Base-by-base conservation (phyloP, 1,140 invertebrate species). In the Eubasilissa regina region DNA sequence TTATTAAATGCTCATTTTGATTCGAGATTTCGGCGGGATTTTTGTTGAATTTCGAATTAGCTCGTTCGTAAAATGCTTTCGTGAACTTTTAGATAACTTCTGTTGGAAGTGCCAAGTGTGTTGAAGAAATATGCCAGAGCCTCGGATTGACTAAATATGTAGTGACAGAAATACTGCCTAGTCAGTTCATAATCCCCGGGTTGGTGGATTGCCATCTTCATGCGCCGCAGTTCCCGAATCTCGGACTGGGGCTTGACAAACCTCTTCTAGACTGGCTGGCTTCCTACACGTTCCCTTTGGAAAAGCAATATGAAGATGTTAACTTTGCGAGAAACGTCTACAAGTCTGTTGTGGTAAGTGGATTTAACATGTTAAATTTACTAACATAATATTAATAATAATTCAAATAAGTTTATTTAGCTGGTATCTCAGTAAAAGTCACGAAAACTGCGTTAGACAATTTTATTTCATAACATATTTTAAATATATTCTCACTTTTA, bases 131-230 rank as follows among this genome's bases (percentile, higher is more conserved):
- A 43, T 47, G 84, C 3, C 75, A 80, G 12, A 51, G 70, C 17
- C 81, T 84, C 25, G 45, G 72, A 64, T 84, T 85, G 51, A 79
- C 77, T 7, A 79, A 84, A 15, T 85, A 84, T 78, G 56, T 83
- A 66, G 82, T 86, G 43, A 85, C 86, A 48, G 78, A 81, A 11
- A 82, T 95, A 9, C 86, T 85, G 53, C 70, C 87, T 10, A 87
- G 89, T 72, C 92, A 97, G 87, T 94, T 97, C 85, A 84, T 97
- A 6, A 93, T 96, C 83, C 97, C 97, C 4, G 97, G 97, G 4
- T 93, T 98, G 78, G 90, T 97, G 4, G 97, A 98, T 86, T 94
- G 94, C 12, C 97, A 98, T 83, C 94, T 95, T 58, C 97, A 98
- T 90, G 95, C 95, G 0, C 93, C 95, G 1, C 97, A 98, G 87